Base-by-base conservation (phyloP, 2,113 vertebrate species). In the Gambusia affinis region DNA sequence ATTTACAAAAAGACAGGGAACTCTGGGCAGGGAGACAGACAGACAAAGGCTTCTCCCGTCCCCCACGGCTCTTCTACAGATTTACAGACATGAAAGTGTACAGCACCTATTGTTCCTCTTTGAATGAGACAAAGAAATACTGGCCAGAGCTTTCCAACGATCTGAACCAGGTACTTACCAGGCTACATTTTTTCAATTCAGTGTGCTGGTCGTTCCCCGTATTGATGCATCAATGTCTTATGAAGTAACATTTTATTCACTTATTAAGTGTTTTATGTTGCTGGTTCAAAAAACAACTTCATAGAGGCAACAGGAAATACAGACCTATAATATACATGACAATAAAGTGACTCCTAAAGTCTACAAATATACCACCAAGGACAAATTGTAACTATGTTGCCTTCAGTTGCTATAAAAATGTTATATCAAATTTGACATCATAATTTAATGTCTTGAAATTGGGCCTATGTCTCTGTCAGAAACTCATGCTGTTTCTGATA, bases 21-120 rank as follows among this genome's bases (percentile, higher is more conserved):
- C 63, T 79, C 76, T 63, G 80, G 70, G 73, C 71, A 75, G 31
- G 17, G 17, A 47, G 67, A 87, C 69, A 73, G 64, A 76, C 71
- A 87, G 72, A 87, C 83, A 84, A 88, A 85, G 80, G 76, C 47
- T 65, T 65, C 14, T 80, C 35, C 12, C n/a, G 62, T 80, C 76
- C 79, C 87, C 29, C 10, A 39, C 70, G 85, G 74, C 2, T 77
- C 61, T 65, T 67, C 73, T 64, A 60, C 51, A 75, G 80, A 72
- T 75, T 14, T 71, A 62, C 29, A 80, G 27, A 89, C 81, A 86
- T 85, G 8, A 80, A 84, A 83, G 85, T 44, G 54, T 54, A 37
- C 17, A 82, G 51, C 29, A 24, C 39, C 75, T 61, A 72, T 88
- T 86, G 67, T 85, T 86, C 70, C 22, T 64, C 57, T 71, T 65